Base-by-base conservation (phyloP, 2,797 vertebrate species). In the Alosa sapidissima region DNA sequence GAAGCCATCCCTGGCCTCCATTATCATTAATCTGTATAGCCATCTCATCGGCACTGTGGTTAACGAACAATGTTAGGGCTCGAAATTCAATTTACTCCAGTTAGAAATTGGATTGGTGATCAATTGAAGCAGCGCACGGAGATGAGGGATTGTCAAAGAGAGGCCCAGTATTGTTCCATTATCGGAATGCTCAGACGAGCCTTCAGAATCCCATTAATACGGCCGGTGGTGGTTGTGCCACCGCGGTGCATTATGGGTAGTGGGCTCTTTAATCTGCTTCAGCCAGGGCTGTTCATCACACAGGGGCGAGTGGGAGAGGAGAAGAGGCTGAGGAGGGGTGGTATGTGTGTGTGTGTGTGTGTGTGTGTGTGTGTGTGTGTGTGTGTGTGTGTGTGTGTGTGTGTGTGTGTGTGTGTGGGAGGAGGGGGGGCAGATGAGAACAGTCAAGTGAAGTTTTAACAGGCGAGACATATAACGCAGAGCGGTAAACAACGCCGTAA, bases 21-120 rank as follows among this genome's bases (percentile, higher is more conserved):
- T 95, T 95, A 96, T 94, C 94, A 95, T 96, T 95, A 93, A 96
- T 96, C 95, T 95, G 94, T 93, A 94, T 89, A 92, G 94, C 92
- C 93, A 94, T 95, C 94, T 95, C 94, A 95, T 95, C 91, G 93
- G 94, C 95, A 95, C 93, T 89, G 92, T 94, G 94, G 94, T 96
- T 95, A 95, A 95, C 94, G 94, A 95, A 95, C 95, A 95, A 95
- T 95, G 94, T 95, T 94, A 95, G 92, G 93, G 93, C 93, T 93
- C 93, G 91, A 94, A 95, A 96, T 96, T 95, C 91, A 95, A 95
- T 96, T 95, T 94, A 95, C 92, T 92, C 91, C 94, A 92, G 94
- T 95, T 95, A 95, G 92, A 93, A 94, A 94, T 95, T 93, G 93
- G 95, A 95, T 92, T 92, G 92, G 93, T 95, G 95, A 96, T 96